Evolutionary conservation across 2,113 vertebrate genomes (phyloP).

Genomic region (Aptenodytes patagonicus): DNA sequence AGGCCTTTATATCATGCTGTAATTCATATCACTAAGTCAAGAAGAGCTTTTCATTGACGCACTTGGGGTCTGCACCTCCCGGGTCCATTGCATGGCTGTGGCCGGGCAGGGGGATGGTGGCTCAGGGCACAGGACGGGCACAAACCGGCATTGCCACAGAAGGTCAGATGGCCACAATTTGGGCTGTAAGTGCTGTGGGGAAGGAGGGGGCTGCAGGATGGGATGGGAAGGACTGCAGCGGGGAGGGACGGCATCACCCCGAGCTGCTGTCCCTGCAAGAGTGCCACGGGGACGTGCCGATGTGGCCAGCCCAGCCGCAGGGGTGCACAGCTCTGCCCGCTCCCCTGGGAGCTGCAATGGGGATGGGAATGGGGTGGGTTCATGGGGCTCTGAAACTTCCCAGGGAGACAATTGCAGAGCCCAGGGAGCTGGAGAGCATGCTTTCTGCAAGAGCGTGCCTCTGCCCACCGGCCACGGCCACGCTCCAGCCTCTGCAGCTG

Average conservation of each 20-base stretch:
- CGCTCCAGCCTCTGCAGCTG: fast-evolving
- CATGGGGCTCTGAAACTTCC: not conserved
- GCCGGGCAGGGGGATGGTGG: not conserved
- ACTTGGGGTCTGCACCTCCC: not conserved
- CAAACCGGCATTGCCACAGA: fast-evolving
- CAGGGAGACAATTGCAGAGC: not conserved
- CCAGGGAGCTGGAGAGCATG: fast-evolving
- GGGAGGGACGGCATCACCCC: not conserved
- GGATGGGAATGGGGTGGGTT: not conserved
- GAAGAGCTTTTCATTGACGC: not conserved
- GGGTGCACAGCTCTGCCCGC: not conserved
- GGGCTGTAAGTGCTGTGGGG: not conserved
- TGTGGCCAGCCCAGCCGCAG: fast-evolving
- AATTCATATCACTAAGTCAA: not conserved
- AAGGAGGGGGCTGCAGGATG: not conserved
- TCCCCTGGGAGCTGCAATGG: not conserved
- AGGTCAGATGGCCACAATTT: fast-evolving
- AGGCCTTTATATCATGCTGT: not conserved
- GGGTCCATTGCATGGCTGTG: fast-evolving
- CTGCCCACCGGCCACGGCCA: not conserved
- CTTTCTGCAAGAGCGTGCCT: not conserved
- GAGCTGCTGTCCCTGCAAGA: fast-evolving
- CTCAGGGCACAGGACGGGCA: fast-evolving
- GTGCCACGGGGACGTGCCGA: fast-evolving
- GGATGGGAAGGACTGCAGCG: not conserved